Evolutionary conservation across 2,888 invertebrate genomes (phyloP), one percentile per base, ranked within the genome.

Genomic region (Adelphocoris suturalis): DNA sequence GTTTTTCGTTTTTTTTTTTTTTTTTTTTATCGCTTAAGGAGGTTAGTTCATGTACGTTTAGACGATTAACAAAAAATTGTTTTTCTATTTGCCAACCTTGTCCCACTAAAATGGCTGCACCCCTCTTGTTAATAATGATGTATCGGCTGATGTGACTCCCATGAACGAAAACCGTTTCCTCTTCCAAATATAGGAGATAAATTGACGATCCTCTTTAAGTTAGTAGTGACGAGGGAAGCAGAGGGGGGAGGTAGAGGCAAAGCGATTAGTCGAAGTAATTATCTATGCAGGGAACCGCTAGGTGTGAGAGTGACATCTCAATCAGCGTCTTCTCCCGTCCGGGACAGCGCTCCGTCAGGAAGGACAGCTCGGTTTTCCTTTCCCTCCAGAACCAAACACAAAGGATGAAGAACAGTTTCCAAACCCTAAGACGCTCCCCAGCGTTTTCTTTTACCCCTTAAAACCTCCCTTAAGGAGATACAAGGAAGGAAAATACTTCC

Each of bases 251-350:
- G 47, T 23, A 27, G 52, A 13, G 23, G 82, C 0, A 27, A 82
- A 27, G 82, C 52, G 82, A 82, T 82, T 82, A 82, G 82, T 82
- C 82, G 82, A 82, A 82, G 82, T 52, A 82, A 82, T 82, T 82
- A 82, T 82, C 82, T 52, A 48, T 82, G 82, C 82, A 27, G 52
- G 4, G 82, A 82, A 52, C 48, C 23, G 82, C 82, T 48, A 82
- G 82, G 82, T 82, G 82, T 82, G 82, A 82, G 82, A 82, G 48
- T 82, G 82, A 82, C 82, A 82, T 52, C 82, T 82, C 82, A 82
- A 82, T 82, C 82, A 82, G 48, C 82, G 48, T 47, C 82, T 52
- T 27, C 47, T 28, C 82, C 52, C 52, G 52, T 48, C 48, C 47
- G 14, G 82, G 48, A 82, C 82, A 47, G 82, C 19, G 3, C 68